A percentile compares a stretch with the other conserved stretches of the same genome.
phyloP scores from a whole-genome alignment of 2,113 vertebrate species.

The Nannobrachium achirus region DNA sequence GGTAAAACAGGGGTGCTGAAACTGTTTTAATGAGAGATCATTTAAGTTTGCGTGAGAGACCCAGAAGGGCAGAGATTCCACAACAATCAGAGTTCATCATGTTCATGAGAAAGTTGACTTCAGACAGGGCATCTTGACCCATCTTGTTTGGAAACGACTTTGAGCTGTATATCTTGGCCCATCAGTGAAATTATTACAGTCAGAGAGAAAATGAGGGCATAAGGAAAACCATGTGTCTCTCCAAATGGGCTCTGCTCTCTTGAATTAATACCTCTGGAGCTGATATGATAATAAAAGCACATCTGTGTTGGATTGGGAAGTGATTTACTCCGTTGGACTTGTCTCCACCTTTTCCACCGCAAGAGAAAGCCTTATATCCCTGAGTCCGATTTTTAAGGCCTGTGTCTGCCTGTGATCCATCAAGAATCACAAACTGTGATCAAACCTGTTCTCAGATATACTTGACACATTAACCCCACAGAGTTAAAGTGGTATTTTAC shows the following conservation, averaged over 20 bases:
- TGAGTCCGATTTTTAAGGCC: background rate
- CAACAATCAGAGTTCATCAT: constrained; percentile 21
- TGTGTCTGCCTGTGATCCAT: background rate
- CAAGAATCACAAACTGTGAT: constrained; percentile 1
- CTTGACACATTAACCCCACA: background rate
- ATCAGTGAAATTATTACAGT: constrained; percentile 26
- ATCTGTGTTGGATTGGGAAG: constrained; percentile 43
- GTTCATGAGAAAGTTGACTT: constrained; percentile 38
- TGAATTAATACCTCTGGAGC: constrained; percentile 35
- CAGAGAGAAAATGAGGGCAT: background rate
- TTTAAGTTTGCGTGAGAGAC: background rate
- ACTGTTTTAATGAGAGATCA: constrained; percentile 1
- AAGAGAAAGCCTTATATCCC: background rate
- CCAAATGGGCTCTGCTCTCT: constrained; percentile 28
- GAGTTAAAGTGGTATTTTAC: too few relatives aligned
- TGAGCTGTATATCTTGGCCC: constrained; percentile 51
- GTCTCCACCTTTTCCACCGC: constrained; percentile 10
- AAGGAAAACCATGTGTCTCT: constrained; percentile 40
- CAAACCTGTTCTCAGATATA: background rate
- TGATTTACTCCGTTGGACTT: constrained; percentile 27
- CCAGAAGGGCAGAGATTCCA: constrained; percentile 5
- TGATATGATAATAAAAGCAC: constrained; percentile 36
- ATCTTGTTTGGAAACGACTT: constrained; percentile 39
- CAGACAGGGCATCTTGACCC: constrained; percentile 14
- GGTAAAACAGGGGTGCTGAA: background rate